A percentile compares a stretch with the other conserved stretches of the same genome.
Evolutionary conservation across 2,888 invertebrate genomes (phyloP).

Genomic region (Lochmaea capreae): DNA sequence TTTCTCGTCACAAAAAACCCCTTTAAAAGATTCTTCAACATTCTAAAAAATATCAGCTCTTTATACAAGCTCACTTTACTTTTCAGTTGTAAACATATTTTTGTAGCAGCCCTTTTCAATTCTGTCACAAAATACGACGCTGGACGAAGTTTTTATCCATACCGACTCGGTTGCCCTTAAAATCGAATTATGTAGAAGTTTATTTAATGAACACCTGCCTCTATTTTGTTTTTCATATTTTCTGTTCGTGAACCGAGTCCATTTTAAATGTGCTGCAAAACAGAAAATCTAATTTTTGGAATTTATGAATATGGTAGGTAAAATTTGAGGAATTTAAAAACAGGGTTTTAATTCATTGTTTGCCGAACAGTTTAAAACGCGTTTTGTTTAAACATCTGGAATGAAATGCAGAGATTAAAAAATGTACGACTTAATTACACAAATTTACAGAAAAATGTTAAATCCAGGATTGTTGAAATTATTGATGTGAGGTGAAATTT

Average conservation of each 20-base stretch:
- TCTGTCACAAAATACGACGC: neutral
- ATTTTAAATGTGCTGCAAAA: slow-evolving; percentile 7
- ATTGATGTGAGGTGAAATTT: too few relatives aligned
- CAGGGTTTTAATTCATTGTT: slow-evolving; percentile 3
- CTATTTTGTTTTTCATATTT: slow-evolving; percentile 9
- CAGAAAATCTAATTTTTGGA: neutral
- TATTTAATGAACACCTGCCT: slow-evolving; percentile 28
- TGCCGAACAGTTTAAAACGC: slow-evolving; percentile 3
- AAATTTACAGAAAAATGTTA: neutral
- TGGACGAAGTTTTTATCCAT: neutral
- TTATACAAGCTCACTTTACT: too few relatives aligned
- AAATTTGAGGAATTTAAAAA: neutral
- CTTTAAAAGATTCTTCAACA: too few relatives aligned
- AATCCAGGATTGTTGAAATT: too few relatives aligned
- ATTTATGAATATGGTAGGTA: slow-evolving; percentile 4
- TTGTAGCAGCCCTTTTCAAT: too few relatives aligned
- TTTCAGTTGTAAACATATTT: too few relatives aligned
- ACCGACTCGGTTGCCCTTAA: neutral
- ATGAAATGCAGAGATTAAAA: neutral
- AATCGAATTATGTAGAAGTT: slow-evolving; percentile 14
- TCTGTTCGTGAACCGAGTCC: neutral
- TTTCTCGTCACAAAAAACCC: too few relatives aligned
- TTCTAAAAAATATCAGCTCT: too few relatives aligned
- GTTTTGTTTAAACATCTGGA: neutral
- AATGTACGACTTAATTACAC: neutral